Base-by-base conservation (phyloP, 64 coral and sea anemone species). In the Stylophora pistillata region DNA sequence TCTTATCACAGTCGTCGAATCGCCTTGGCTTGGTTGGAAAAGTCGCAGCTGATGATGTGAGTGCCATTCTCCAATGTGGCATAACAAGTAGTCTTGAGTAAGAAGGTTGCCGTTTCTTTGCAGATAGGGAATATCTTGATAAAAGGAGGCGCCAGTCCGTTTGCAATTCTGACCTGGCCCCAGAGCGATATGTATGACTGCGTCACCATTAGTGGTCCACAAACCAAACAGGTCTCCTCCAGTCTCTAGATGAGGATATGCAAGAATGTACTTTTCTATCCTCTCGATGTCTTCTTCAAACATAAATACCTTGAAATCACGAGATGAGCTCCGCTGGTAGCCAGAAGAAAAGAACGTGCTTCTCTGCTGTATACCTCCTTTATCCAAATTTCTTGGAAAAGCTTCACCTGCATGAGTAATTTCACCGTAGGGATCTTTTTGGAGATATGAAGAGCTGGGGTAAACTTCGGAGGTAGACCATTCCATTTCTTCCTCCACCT, bases 1-100 rank as follows among this genome's bases (percentile, higher is more conserved):
- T 9, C 61, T 73, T 26, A 85, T n/a, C 21, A 94, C 71, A 31
- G 92, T 94, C 13, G 56, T 56, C 33, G 72, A 84, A 64, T 94
- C 91, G 17, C 92, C 92, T 55, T 33, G n/a, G 26, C 92, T 94
- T 60, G 92, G 92, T 69, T 70, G 26, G 18, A 81, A 79, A 25
- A 94, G 79, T 9, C 47, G 64, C 78, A 95, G 75, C 13, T 78
- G 77, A 28, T 95, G 90, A 63, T 95, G 94, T 1, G 94, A 95
- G 33, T 95, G 94, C 94, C 94, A 95, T 63, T 95, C 94, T 54
- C 94, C 94, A 73, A 95, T 92, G 75, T 95, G 94, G 73, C 86
- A 95, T 20, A 95, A 76, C 85, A 91, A 85, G 77, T 95, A 91
- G 28, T 89, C 13, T 23, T 82, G 15, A 3, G 94, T 95, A 15